Evolutionary conservation across 1,140 invertebrate genomes (phyloP).

Genomic region (Drosophila lacteicornis): DNA sequence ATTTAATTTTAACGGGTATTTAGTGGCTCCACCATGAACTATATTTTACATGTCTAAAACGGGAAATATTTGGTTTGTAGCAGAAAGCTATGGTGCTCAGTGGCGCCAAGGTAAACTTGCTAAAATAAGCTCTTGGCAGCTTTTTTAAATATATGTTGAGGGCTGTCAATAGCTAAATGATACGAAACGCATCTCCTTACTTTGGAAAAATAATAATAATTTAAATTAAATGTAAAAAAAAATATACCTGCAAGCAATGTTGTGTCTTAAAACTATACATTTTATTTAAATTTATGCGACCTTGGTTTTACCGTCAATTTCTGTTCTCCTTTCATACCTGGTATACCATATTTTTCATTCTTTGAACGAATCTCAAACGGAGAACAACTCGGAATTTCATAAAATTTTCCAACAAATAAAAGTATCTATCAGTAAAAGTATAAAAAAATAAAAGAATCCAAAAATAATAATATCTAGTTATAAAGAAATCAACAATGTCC

Average conservation of each 20-base stretch:
- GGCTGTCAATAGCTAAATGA: background rate
- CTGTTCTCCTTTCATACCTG: background rate
- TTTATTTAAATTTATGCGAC: too few relatives aligned
- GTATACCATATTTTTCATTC: background rate
- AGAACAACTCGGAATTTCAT: background rate
- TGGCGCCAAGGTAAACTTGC: background rate
- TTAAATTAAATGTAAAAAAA: too few relatives aligned
- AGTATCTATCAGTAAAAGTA: too few relatives aligned
- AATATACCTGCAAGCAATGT: too few relatives aligned
- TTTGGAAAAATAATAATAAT: background rate
- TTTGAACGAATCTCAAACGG: background rate
- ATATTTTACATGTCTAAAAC: background rate
- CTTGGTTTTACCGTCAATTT: background rate
- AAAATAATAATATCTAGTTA: too few relatives aligned
- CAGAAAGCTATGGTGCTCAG: background rate
- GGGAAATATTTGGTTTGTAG: background rate
- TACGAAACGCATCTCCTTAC: too few relatives aligned
- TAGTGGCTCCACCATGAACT: background rate
- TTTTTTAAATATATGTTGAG: background rate
- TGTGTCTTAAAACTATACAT: background rate
- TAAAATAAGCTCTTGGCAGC: background rate
- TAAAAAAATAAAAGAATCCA: too few relatives aligned
- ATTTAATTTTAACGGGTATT: background rate
- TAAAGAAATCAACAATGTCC: constrained; percentile 80
- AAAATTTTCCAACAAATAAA: too few relatives aligned